Percentiles rank a stretch among this genome's conserved stretches.
These are phyloP conservation scores for Ligdia adustata DNA, from an alignment of 2,888 invertebrate species.

Conservation along the genomic window DNA sequence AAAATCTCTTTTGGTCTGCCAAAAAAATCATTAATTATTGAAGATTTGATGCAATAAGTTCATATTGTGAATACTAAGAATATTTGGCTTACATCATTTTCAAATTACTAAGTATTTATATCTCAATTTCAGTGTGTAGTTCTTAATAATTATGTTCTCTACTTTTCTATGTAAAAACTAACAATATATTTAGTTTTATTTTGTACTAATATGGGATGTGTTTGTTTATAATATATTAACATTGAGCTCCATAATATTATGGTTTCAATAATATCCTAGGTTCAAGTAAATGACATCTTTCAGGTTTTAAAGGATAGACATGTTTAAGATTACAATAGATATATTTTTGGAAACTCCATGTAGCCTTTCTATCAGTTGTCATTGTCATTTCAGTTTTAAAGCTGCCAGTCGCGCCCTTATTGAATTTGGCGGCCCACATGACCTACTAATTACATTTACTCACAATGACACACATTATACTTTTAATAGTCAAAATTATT, in stretches of 20 bases:
- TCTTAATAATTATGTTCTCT: constrained; percentile 83
- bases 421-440: constrained; percentile 20
- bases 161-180: constrained; percentile 84
- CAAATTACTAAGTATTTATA: constrained; percentile 82
- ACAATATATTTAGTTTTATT: constrained; percentile 84
- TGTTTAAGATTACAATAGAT: no score
- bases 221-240: constrained; percentile 85
- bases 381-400: no score
- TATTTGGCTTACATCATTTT: constrained; percentile 83
- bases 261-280: constrained; percentile 70
- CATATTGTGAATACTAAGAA: constrained; percentile 82
- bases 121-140: constrained; percentile 83
- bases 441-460: no score
- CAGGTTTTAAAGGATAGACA: no score
- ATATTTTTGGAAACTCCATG: no score
- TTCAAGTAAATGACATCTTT: no score
- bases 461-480: no score
- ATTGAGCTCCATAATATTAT: constrained; percentile 82
- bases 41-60: constrained; percentile 73
- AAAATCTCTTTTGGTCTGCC: constrained; percentile 84
- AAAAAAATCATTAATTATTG: constrained; percentile 77
- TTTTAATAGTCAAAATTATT: no score
- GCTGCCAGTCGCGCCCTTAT: constrained; percentile 15
- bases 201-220: constrained; percentile 85
- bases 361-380: no score